Base-by-base conservation (phyloP, 2,113 vertebrate species). In the Gavia stellata region DNA sequence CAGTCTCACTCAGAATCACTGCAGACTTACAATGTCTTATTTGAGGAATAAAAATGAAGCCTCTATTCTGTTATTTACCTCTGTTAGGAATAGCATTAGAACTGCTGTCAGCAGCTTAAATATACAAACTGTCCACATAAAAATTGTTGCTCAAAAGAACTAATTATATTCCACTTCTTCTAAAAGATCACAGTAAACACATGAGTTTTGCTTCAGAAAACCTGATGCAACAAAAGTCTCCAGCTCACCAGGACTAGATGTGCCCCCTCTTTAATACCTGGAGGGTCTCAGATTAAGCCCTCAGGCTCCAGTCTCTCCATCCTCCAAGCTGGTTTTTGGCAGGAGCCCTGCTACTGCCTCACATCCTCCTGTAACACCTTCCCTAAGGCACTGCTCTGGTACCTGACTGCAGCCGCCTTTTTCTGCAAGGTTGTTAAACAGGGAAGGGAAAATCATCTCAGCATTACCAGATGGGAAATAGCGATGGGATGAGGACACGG, bases 1-100 rank as follows among this genome's bases (percentile, higher is more conserved):
- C 26, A 63, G 67, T 94, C 67, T 93, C 94, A 84, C 80, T 96
- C 49, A 94, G 78, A 96, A 90, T 88, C 78, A 88, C 56, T 79
- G 83, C 29, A 95, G 47, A 94, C 21, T 90, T 84, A 61, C 17
- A 84, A 42, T 15, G 7, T 55, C 42, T 58, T 90, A 72, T 42
- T 53, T 59, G 55, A 91, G 10, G 29, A 91, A 88, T 50, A 87
- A 87, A 94, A 93, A 90, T 38, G 10, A 91, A 94, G 23, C 26
- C 29, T 86, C 29, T 50, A 7, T 84, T 88, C 47, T 58, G 17
- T 61, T 74, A 75, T 85, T 89, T 72, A 79, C 17, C 17, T 62
- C 36, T 49, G 10, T 29, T 72, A 77, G 53, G 8, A 90, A 56
- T 12, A 82, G 59, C 18, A 65, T 49, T 65, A 62, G 20, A 80